phyloP scores from a whole-genome alignment of 2,888 invertebrate species.

The Agrilus mali region DNA sequence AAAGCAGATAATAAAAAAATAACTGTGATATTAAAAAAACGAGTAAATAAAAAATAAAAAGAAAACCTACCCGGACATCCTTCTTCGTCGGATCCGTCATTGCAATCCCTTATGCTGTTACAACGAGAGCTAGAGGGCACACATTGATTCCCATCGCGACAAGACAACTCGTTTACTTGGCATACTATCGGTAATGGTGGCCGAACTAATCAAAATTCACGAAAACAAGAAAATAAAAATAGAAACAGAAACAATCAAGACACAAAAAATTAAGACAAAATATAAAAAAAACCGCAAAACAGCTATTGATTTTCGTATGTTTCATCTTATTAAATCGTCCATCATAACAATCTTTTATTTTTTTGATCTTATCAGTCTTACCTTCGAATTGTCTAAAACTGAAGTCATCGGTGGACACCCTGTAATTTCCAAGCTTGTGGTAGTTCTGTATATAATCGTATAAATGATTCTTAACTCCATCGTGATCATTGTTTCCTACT shows the following conservation, averaged over 20 bases:
- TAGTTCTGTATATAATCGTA: constrained; percentile 42
- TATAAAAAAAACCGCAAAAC: constrained; percentile 6
- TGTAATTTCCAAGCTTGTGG: constrained; percentile 40
- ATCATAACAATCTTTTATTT: not conserved
- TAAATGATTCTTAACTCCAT: constrained; percentile 39
- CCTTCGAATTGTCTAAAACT: constrained; percentile 44
- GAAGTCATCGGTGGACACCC: constrained; percentile 47
- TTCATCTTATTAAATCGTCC: not conserved
- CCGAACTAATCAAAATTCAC: constrained; percentile 16
- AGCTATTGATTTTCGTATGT: not conserved
- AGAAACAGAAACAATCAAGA: constrained; percentile 9
- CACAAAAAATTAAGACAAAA: not conserved
- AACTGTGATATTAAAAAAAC: not conserved
- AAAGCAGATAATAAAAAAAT: not conserved
- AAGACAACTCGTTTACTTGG: constrained; percentile 32
- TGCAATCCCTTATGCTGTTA: constrained; percentile 45
- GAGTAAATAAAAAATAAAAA: constrained; percentile 13
- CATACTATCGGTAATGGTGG: constrained; percentile 17
- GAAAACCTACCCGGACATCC: constrained; percentile 28
- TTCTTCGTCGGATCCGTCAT: constrained; percentile 45
- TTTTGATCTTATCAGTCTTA: constrained; percentile 20
- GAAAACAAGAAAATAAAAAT: constrained; percentile 15
- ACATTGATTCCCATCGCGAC: constrained; percentile 36
- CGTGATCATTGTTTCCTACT: constrained; percentile 41
- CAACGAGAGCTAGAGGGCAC: constrained; percentile 35